Base-by-base conservation (phyloP, 2,113 vertebrate genomes). In the Tylochromis polylepis region DNA sequence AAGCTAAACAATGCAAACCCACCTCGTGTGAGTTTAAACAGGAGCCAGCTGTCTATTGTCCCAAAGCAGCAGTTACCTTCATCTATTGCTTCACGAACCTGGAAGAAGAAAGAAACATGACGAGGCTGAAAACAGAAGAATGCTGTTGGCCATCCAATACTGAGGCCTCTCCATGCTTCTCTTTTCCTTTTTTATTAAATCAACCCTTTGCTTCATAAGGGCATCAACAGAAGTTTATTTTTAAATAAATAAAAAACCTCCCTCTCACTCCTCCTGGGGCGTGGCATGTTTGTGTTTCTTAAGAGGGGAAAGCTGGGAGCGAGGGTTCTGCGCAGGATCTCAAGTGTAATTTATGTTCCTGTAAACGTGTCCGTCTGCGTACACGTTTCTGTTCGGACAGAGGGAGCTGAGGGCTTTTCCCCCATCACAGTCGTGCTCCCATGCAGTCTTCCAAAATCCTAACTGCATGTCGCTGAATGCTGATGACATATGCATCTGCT, bases 11-110 rank as follows among this genome's bases (percentile, higher is more conserved):
- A 70, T 43, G 36, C 12, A 22, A 87, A 72, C 85, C 77, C 16
- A 96, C 99, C 98, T 97, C 98, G 98, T 10, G 98, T 99, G 77
- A 99, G 97, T 89, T 97, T 99, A 87, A 97, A 96, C 56, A 99
- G 94, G 14, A 99, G 96, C 98, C 98, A 99, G 0, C 98, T 98
- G 87, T 99, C 99, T 70, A 99, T 84, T 12, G 98, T 99, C 79
- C 98, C 98, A 95, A 99, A 99, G 94, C 97, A 99, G 93, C 99
- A 99, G 83, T 96, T 97, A 11, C 92, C 97, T 85, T 98, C 96
- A 89, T 92, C 94, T 5, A 96, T 93, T 6, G 98, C 98, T 85
- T 97, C 94, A 86, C 88, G 85, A 43, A 98, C 95, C 99, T 99
- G 87, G 24, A 80, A 86, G 27, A 62, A 41, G 18, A 85, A 36